Conservation (phyloP, 2,797 vertebrate species). For the Leptodactylus fallax region DNA sequence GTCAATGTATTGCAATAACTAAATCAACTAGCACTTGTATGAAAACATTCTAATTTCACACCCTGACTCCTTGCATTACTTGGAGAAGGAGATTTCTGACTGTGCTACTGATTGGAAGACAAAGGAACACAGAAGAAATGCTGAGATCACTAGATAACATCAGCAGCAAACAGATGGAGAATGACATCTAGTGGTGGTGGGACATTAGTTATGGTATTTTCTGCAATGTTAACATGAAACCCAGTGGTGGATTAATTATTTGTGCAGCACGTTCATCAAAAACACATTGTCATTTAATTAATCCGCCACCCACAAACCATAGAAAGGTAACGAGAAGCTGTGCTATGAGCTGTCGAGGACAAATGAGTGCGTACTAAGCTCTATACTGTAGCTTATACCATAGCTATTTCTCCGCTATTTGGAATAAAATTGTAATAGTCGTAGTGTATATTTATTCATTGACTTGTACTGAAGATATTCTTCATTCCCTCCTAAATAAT, state of each 20-base stretch:
- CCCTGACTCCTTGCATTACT: conserved; percentile 54
- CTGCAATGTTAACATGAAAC: neutral
- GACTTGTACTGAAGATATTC: too few relatives aligned
- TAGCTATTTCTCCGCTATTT: too few relatives aligned
- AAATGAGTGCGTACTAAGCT: neutral
- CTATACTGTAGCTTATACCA: neutral
- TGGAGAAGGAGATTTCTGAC: conserved; percentile 52
- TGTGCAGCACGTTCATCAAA: neutral
- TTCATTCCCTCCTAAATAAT: too few relatives aligned
- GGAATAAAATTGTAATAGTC: too few relatives aligned
- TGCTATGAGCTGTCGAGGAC: neutral
- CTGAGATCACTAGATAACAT: conserved; percentile 27
- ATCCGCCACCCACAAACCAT: neutral
- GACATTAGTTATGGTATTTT: conserved; percentile 20
- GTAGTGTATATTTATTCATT: too few relatives aligned
- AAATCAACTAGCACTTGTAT: conserved; percentile 55
- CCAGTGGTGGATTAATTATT: neutral
- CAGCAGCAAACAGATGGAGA: conserved; percentile 44
- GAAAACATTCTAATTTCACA: conserved; percentile 58
- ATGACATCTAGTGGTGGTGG: conserved; percentile 58
- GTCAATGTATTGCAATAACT: conserved; percentile 53
- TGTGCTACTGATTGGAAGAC: conserved; percentile 53
- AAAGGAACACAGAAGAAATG: conserved; percentile 15
- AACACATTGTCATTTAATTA: conserved; percentile 1
- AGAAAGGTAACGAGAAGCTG: neutral